Evolutionary conservation across 1,140 invertebrate species (phyloP).

Genomic region (Teleopsis dalmanni): DNA sequence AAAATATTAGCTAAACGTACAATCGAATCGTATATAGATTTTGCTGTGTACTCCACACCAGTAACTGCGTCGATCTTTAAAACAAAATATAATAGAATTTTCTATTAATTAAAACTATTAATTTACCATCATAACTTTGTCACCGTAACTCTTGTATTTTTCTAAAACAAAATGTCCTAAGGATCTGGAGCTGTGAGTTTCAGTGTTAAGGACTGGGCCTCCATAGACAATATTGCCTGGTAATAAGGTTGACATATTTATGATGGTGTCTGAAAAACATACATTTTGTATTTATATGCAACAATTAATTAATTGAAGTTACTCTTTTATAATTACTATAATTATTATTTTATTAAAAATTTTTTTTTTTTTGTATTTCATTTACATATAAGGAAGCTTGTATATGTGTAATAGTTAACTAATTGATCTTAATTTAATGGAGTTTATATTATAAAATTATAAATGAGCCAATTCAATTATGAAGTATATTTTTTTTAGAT

Average conservation of each 20-base stretch:
- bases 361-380: too few species aligned
- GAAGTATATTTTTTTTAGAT: too few species aligned
- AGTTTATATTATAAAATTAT: too few species aligned
- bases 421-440: too few species aligned
- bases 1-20: constrained; percentile 45
- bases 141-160: constrained; percentile 8
- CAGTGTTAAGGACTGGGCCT: constrained; percentile 20
- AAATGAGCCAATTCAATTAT: too few species aligned
- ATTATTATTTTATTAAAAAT: too few species aligned
- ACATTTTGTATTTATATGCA: too few species aligned
- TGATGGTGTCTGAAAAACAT: too few species aligned
- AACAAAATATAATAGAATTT: not conserved
- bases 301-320: too few species aligned
- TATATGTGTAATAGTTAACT: too few species aligned
- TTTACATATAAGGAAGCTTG: too few species aligned
- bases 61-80: constrained; percentile 47
- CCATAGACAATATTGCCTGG: constrained; percentile 33
- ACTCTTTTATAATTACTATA: too few species aligned
- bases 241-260: constrained; percentile 12
- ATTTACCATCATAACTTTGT: constrained; percentile 10
- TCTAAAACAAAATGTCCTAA: constrained; percentile 24
- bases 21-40: constrained; percentile 43
- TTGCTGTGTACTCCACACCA: constrained; percentile 40
- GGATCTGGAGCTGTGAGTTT: constrained; percentile 24
- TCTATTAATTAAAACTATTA: not conserved